Percentiles rank a stretch among this genome's conserved stretches.
phyloP scores from a whole-genome alignment of 2,888 invertebrate species.

The Dicycla oo region DNA sequence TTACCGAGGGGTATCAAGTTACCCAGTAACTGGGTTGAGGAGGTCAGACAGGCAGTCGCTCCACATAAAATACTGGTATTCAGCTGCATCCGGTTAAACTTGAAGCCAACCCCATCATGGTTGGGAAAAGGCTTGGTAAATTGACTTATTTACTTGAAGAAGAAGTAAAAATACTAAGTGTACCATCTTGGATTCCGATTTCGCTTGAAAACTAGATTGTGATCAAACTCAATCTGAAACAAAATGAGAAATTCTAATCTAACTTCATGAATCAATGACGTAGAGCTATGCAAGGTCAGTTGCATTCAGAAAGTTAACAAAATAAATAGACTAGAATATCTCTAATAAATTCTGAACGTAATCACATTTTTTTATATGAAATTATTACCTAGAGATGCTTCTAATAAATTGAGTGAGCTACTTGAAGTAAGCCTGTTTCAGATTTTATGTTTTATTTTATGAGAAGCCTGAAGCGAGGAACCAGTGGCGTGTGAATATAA shows the following conservation, averaged over 20 bases:
- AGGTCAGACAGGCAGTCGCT: too few relatives aligned
- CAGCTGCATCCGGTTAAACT: too few relatives aligned
- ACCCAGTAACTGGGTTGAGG: too few relatives aligned
- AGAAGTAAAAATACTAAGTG: background rate
- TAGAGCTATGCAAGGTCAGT: constrained; percentile 44
- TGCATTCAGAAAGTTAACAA: constrained; percentile 26
- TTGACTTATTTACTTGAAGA: background rate
- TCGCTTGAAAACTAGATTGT: background rate
- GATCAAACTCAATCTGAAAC: constrained; percentile 2
- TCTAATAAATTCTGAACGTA: constrained; percentile 41
- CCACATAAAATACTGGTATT: too few relatives aligned
- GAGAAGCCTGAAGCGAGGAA: constrained; percentile 13
- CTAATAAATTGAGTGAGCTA: constrained; percentile 46
- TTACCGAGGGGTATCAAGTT: too few relatives aligned
- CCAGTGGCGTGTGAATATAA: constrained; percentile 9
- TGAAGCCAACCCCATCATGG: too few relatives aligned
- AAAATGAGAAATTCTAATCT: constrained; percentile 7
- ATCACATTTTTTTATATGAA: constrained; percentile 29
- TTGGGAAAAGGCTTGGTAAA: too few relatives aligned
- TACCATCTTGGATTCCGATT: background rate
- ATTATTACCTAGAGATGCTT: constrained; percentile 28
- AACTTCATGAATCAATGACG: constrained; percentile 38
- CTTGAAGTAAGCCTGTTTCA: constrained; percentile 35
- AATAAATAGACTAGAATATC: constrained; percentile 46
- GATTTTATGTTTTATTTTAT: constrained; percentile 52